These are phyloP conservation scores for Spheniscus mendiculus DNA, from an alignment of 2,113 vertebrate genomes.

Conservation along the genomic window DNA sequence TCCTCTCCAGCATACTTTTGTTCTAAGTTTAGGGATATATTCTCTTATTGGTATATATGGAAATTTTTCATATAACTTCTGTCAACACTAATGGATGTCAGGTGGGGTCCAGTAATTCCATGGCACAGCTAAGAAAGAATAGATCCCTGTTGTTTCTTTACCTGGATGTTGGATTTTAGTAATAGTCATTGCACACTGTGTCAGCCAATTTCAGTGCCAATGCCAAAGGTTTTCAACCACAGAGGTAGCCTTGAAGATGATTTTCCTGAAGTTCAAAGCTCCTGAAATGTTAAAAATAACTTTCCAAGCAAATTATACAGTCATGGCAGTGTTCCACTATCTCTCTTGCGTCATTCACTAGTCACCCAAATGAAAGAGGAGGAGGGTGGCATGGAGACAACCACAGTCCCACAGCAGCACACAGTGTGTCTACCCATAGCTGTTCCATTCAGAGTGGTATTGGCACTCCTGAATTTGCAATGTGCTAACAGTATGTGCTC, in stretches of 20 bases:
- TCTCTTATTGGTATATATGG: neutral
- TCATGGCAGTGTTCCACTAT: neutral
- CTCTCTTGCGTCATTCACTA: neutral
- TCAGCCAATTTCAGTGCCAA: neutral
- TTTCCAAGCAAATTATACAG: neutral
- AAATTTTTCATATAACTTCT: neutral
- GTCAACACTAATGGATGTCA: neutral
- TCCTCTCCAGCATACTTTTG: neutral
- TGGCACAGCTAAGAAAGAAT: neutral
- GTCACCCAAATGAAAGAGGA: slow-evolving; percentile 2
- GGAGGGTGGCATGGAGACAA: neutral
- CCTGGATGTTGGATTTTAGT: neutral
- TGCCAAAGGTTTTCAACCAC: neutral
- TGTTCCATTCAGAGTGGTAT: neutral
- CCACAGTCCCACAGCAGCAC: neutral
- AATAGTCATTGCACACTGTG: neutral
- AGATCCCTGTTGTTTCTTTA: neutral
- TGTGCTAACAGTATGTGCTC: neutral
- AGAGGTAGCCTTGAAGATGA: neutral
- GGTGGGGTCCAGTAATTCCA: neutral
- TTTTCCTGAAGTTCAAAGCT: slow-evolving; percentile 30
- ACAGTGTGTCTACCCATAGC: neutral
- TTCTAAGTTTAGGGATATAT: slow-evolving; percentile 14
- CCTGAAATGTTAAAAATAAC: neutral
- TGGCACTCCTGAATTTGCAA: neutral